Evolutionary conservation across 2,113 vertebrate genomes (phyloP), one percentile per base, ranked within the genome.

Genomic region (Romanogobio albipinnatus): DNA sequence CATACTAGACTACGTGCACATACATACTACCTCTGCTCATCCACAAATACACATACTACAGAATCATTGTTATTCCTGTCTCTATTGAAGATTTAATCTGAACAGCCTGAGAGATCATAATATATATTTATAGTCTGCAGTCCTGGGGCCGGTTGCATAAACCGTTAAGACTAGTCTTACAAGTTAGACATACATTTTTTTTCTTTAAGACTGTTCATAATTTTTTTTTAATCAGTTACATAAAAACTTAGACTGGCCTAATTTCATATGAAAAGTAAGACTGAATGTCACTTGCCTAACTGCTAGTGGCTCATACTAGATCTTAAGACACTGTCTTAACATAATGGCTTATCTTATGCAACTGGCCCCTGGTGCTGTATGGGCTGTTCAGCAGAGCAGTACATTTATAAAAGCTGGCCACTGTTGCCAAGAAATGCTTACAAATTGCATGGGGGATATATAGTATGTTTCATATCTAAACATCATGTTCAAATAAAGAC

Each of bases 81-180:
- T 79, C 26, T 68, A 66, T n/a, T 2, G 36, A 74, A 51, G 61
- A 70, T 47, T 70, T 45, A 58, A 53, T 71, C 36, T 39, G 19
- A 24, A 43, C 66, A 56, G 33, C 13, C 29, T 56, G 47, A n/a
- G 29, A 43, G 49, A 26, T 82, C 61, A 68, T 64, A 66, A 29
- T 81, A 81, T 81, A 22, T 47, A 62, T 62, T 68, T 53, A 81
- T n/a, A 81, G 45, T 26, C 26, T 68, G 62, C 22, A 17, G 66
- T 82, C n/a, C n/a, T n/a, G n/a, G n/a, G n/a, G n/a, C n/a, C n/a
- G n/a, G n/a, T n/a, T n/a, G n/a, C n/a, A n/a, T n/a, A n/a, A n/a
- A n/a, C n/a, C n/a, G n/a, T n/a, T n/a, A n/a, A n/a, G n/a, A n/a
- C n/a, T n/a, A n/a, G n/a, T n/a, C n/a, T n/a, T n/a, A n/a, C n/a